A percentile compares a stretch with the other conserved stretches of the same genome.
Conservation (phyloP, 92 coral and sea anemone species). For the Nematostella vectensis region DNA sequence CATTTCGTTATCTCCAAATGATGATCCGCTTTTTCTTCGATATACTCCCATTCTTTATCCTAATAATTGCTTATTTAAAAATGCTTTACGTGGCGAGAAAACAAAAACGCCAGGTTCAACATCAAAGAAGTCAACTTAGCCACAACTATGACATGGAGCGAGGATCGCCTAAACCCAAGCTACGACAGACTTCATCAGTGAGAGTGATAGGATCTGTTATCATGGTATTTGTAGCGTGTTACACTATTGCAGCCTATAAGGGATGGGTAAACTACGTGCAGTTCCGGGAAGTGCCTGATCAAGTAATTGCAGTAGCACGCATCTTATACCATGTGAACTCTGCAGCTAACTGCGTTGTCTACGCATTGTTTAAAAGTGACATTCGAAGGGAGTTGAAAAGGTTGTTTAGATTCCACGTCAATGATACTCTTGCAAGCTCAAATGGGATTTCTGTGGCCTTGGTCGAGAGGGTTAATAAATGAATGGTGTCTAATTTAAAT, state of each 20-base stretch:
- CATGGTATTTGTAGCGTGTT: not conserved
- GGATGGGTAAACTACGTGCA: not conserved
- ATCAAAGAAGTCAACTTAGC: not conserved
- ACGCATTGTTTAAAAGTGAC: constrained; percentile 1
- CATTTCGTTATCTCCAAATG: not conserved
- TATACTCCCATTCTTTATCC: not conserved
- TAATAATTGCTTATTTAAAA: not conserved
- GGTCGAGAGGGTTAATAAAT: too few relatives aligned
- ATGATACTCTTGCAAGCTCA: too few relatives aligned
- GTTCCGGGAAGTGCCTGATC: not conserved
- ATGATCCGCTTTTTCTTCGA: not conserved
- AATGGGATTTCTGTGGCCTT: too few relatives aligned
- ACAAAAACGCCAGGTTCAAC: not conserved
- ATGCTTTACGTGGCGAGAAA: not conserved
- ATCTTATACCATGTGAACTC: not conserved
- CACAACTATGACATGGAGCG: not conserved
- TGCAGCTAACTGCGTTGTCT: constrained; percentile 1
- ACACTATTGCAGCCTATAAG: not conserved
- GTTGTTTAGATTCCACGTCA: not conserved
- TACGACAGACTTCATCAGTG: not conserved
- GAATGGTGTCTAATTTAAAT: too few relatives aligned
- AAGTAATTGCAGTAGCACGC: not conserved
- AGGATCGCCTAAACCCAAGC: not conserved
- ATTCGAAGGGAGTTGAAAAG: not conserved
- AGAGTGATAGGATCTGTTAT: not conserved